These are phyloP conservation scores for Odobenus rosmarus DNA, from an alignment of 2,113 vertebrate genomes.

Conservation along the genomic window DNA sequence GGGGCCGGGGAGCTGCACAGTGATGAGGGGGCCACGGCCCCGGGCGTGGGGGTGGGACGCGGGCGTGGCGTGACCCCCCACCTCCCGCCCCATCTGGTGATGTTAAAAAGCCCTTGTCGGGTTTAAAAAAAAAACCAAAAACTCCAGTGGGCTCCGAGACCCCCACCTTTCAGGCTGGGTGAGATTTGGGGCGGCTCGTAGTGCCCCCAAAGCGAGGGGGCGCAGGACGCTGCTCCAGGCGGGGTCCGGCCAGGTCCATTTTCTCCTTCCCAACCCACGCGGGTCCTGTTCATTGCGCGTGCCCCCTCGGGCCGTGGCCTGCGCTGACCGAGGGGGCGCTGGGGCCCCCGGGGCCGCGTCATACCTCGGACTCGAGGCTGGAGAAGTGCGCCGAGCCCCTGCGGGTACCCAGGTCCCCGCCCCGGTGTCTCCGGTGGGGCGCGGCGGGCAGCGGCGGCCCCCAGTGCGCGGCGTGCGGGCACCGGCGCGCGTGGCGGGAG, in stretches of 20 bases:
- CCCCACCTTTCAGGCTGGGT: constrained; percentile 8
- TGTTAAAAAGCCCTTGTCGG: constrained; percentile 83
- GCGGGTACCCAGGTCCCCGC: constrained; percentile 92
- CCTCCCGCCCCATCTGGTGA: constrained; percentile 74
- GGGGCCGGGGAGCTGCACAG: constrained; percentile 80
- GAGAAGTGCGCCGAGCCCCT: constrained; percentile 95
- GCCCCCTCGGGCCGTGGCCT: constrained; percentile 71
- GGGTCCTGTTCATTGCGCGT: constrained; percentile 7
- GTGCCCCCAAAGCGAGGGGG: background rate
- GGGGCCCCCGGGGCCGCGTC: constrained; percentile 78
- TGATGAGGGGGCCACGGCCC: constrained; percentile 77
- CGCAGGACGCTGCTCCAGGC: constrained; percentile 56
- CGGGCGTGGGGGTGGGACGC: constrained; percentile 57
- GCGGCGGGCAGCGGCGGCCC: constrained; percentile 68
- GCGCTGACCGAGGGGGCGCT: constrained; percentile 74
- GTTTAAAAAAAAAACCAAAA: constrained; percentile 66
- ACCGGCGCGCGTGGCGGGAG: constrained; percentile 83
- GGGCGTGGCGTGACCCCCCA: constrained; percentile 52
- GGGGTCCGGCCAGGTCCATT: constrained; percentile 2
- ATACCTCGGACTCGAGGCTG: constrained; percentile 96
- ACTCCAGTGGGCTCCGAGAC: constrained; percentile 61
- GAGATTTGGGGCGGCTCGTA: constrained; percentile 42
- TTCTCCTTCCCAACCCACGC: constrained; percentile 2
- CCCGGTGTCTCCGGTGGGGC: constrained; percentile 82
- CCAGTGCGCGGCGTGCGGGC: constrained; percentile 84